Percentiles rank a stretch among this genome's conserved stretches.
These are phyloP conservation scores for Pseudotriccus pelzelni DNA, from an alignment of 2,797 vertebrate species.

Conservation along the genomic window DNA sequence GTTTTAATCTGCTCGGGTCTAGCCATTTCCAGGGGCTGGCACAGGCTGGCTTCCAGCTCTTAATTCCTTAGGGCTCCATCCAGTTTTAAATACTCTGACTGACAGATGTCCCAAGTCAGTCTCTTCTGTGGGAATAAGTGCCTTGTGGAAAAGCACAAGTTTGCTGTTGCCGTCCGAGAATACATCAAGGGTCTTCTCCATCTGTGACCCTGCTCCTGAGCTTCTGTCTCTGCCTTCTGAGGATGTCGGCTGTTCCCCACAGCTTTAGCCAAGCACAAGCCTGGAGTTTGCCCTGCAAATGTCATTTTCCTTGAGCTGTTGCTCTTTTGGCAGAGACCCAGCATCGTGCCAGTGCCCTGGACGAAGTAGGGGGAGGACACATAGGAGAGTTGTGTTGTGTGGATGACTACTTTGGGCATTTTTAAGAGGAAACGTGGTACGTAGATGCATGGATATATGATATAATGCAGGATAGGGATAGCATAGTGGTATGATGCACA, in stretches of 20 bases:
- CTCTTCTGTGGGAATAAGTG: background rate
- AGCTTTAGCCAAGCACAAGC: background rate
- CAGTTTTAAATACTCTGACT: background rate
- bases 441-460: background rate
- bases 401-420: background rate
- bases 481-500: background rate
- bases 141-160: background rate
- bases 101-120: background rate
- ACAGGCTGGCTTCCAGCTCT: background rate
- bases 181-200: background rate
- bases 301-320: background rate
- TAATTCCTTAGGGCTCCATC: background rate
- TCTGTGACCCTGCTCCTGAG: background rate
- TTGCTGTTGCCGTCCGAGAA: background rate
- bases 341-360: background rate
- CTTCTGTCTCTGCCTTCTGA: background rate
- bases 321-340: background rate
- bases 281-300: background rate
- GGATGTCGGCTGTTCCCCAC: accelerated
- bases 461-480: background rate
- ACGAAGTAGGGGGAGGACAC: background rate
- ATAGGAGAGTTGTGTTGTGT: background rate
- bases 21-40: background rate
- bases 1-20: background rate
- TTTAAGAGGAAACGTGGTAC: background rate